Evolutionary conservation across 2,888 invertebrate genomes (phyloP).

Genomic region (Diaphora mendica): DNA sequence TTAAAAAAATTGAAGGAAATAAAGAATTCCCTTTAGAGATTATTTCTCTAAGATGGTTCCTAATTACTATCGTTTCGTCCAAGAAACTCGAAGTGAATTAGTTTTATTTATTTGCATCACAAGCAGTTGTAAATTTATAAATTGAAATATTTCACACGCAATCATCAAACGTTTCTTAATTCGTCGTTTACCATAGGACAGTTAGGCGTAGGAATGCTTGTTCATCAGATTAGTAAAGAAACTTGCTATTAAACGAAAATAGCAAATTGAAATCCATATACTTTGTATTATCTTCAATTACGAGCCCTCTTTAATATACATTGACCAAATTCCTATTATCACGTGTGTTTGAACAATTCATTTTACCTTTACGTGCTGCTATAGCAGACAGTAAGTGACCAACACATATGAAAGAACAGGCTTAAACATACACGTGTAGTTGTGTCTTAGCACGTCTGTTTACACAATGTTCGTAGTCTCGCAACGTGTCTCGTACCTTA

Average conservation of each 20-base stretch:
- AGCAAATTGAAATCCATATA: too few relatives aligned
- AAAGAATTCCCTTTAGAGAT: not conserved
- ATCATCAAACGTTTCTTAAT: too few relatives aligned
- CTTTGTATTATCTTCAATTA: too few relatives aligned
- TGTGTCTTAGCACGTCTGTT: constrained; percentile 27
- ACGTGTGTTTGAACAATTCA: not conserved
- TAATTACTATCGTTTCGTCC: not conserved
- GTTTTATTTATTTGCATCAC: not conserved
- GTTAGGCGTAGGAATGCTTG: not conserved
- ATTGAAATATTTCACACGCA: too few relatives aligned
- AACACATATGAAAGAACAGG: not conserved
- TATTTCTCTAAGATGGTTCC: not conserved
- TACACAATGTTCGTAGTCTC: constrained; percentile 30
- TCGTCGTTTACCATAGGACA: too few relatives aligned
- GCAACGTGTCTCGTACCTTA: constrained; percentile 24
- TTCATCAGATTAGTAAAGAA: not conserved
- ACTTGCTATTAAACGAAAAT: not conserved
- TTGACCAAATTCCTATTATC: not conserved
- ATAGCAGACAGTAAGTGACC: not conserved
- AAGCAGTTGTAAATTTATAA: not conserved
- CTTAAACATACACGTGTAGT: not conserved
- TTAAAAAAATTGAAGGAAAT: too few relatives aligned
- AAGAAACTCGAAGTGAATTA: not conserved
- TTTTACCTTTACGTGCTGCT: not conserved
- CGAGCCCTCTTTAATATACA: not conserved